Conservation (phyloP, 1,140 invertebrate species). For the Drosophila nannoptera region DNA sequence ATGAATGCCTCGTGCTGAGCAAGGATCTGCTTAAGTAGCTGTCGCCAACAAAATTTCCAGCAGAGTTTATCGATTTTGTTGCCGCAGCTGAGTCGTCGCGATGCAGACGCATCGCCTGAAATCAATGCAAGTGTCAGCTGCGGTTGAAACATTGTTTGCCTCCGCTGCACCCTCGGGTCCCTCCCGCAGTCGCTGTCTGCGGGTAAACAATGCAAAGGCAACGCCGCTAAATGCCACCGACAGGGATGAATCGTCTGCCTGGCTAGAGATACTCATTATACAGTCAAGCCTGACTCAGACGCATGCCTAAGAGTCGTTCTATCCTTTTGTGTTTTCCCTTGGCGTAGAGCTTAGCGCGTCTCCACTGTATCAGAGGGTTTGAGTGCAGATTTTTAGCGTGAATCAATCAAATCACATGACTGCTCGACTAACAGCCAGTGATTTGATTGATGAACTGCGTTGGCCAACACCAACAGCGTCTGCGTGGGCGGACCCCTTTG, state of each 20-base stretch:
- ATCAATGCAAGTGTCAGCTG: conserved; percentile 67
- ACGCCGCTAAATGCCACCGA: conserved; percentile 40
- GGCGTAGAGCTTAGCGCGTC: too few species aligned
- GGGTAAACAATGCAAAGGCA: conserved; percentile 48
- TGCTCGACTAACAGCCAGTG: conserved; percentile 76
- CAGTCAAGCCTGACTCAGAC: conserved; percentile 1
- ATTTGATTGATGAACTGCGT: conserved; percentile 76
- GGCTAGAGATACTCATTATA: conserved; percentile 4
- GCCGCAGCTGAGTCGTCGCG: neutral
- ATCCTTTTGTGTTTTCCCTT: too few species aligned
- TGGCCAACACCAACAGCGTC: conserved; percentile 31
- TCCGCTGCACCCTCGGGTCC: conserved; percentile 10
- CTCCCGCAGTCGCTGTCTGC: conserved; percentile 15
- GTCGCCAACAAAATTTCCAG: conserved; percentile 24
- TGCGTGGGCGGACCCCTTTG: neutral
- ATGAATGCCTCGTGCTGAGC: conserved; percentile 52
- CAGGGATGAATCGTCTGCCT: conserved; percentile 44
- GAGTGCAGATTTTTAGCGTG: conserved; percentile 70
- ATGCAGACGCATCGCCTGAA: conserved; percentile 40
- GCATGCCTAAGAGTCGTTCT: too few species aligned
- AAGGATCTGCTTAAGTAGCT: conserved; percentile 57
- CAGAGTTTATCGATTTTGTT: conserved; percentile 30
- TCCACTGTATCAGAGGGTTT: conserved; percentile 38
- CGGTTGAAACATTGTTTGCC: conserved; percentile 64
- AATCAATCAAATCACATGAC: conserved; percentile 78